Conservation (phyloP, 2,113 vertebrate genomes). For the Chauna torquata region DNA sequence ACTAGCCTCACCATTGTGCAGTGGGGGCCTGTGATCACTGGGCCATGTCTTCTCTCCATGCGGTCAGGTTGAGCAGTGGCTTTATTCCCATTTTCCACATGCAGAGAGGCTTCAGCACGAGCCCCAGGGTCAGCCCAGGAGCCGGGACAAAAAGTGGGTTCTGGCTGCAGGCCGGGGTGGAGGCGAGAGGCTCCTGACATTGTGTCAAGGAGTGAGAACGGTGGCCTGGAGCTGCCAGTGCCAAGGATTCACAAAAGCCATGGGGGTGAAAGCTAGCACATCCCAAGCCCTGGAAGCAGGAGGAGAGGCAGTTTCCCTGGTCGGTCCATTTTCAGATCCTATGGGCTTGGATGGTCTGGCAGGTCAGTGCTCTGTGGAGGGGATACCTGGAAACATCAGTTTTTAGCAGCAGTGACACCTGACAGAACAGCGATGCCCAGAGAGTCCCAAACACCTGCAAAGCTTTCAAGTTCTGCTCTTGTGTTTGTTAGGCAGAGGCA, state of each 20-base stretch:
- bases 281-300: neutral
- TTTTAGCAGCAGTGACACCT: neutral
- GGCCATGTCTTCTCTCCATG: neutral
- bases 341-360: neutral
- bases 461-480: neutral
- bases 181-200: neutral
- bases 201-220: neutral
- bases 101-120: neutral
- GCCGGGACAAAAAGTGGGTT: neutral
- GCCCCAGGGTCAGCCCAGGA: neutral
- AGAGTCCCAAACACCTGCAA: neutral
- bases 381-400: neutral
- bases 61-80: neutral
- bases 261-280: neutral
- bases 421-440: neutral
- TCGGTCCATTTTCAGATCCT: neutral
- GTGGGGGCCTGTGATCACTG: neutral
- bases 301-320: neutral
- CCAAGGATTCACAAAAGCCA: neutral
- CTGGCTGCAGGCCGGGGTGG: neutral
- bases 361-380: neutral
- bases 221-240: neutral
- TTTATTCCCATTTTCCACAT: neutral
- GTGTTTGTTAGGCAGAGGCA: neutral
- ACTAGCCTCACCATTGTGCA: neutral